Evolutionary conservation across 2,888 invertebrate genomes (phyloP).

Genomic region (Cryptophagus acutangulus): DNA sequence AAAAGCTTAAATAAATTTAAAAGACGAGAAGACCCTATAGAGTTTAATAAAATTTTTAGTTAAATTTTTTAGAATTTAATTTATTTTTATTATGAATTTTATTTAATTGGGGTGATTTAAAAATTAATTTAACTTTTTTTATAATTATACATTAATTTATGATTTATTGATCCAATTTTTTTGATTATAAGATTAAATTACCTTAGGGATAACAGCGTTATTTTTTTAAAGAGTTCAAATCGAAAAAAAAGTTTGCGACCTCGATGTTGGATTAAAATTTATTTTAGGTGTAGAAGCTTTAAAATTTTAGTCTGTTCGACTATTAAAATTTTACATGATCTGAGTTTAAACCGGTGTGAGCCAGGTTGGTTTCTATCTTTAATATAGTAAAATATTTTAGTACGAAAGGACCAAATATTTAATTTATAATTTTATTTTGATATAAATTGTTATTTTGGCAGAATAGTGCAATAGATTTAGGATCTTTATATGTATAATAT

Average conservation of each 20-base stretch:
- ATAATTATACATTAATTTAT: constrained; percentile 45
- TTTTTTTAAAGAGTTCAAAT: constrained; percentile 71
- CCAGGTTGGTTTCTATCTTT: constrained; percentile 84
- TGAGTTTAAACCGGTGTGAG: constrained; percentile 83
- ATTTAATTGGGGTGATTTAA: constrained; percentile 64
- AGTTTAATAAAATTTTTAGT: constrained; percentile 53
- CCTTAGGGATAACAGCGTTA: constrained; percentile 83
- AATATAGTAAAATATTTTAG: constrained; percentile 57
- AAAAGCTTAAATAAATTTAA: constrained; percentile 62
- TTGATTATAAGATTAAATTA: constrained; percentile 67
- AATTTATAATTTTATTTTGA: constrained; percentile 51
- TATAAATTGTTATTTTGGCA: constrained; percentile 56
- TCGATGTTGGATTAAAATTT: constrained; percentile 84
- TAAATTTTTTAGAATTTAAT: constrained; percentile 33
- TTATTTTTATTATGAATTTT: constrained; percentile 37
- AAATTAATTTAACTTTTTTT: constrained; percentile 57
- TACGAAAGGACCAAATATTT: constrained; percentile 72
- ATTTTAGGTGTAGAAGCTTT: constrained; percentile 62
- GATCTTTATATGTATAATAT: constrained; percentile 58
- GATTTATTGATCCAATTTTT: constrained; percentile 55
- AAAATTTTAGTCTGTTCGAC: constrained; percentile 73
- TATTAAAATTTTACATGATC: constrained; percentile 81
- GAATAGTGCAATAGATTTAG: constrained; percentile 69
- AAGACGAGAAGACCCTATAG: constrained; percentile 78
- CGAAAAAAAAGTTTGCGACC: constrained; percentile 73